Evolutionary conservation across 2,888 invertebrate species (phyloP).

Genomic region (Archips xylosteana): DNA sequence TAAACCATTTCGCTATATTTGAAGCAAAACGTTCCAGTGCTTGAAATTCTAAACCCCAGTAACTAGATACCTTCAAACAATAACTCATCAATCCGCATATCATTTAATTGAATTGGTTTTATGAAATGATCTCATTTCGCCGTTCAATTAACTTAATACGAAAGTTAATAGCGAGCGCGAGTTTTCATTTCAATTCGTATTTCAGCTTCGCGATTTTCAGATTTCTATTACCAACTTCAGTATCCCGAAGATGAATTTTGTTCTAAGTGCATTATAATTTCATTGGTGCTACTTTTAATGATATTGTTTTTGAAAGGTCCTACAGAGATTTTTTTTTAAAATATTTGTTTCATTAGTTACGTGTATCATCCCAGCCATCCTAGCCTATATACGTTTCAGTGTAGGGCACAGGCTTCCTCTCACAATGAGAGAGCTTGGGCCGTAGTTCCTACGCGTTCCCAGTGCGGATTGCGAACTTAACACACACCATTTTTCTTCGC

Average conservation of each 20-base stretch:
- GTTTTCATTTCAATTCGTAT: conserved; percentile 4
- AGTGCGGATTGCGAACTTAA: too few species aligned
- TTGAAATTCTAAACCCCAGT: background rate
- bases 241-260: background rate
- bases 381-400: too few species aligned
- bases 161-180: conserved; percentile 17
- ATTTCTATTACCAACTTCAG: background rate
- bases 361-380: too few species aligned
- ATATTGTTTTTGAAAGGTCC: too few species aligned
- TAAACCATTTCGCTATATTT: background rate
- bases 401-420: too few species aligned
- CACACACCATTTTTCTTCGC: too few species aligned
- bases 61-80: background rate
- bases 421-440: too few species aligned
- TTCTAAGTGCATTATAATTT: too few species aligned
- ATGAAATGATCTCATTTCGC: conserved; percentile 20
- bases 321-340: background rate
- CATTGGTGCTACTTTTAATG: too few species aligned
- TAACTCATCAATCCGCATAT: conserved; percentile 12
- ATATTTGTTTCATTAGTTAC: too few species aligned
- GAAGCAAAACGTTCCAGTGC: background rate
- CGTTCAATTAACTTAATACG: conserved; percentile 28
- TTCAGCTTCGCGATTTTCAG: background rate
- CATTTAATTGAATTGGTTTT: conserved; percentile 25
- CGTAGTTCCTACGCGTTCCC: too few species aligned